Conservation (phyloP, 2,888 invertebrate species). For the Gymnocheta viridis region DNA sequence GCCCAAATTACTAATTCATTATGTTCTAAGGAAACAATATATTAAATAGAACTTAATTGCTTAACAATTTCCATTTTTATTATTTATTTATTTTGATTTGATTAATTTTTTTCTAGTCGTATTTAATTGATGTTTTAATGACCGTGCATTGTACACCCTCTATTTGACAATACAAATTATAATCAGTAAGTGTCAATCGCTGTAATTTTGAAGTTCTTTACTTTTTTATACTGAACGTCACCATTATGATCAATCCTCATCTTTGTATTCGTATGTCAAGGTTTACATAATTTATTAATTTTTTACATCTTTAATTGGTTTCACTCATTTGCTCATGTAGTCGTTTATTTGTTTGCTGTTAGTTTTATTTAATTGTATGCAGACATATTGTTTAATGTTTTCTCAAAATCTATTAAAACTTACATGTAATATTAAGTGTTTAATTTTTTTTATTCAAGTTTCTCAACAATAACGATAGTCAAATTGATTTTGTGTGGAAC, state of each 20-base stretch:
- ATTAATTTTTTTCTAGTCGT: neutral
- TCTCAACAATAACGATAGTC: slow-evolving; percentile 19
- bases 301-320: slow-evolving; percentile 27
- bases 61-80: neutral
- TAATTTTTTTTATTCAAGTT: neutral
- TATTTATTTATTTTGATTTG: neutral
- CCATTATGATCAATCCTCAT: slow-evolving; percentile 10
- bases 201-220: neutral
- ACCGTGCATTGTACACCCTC: slow-evolving; percentile 4
- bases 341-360: slow-evolving; percentile 26
- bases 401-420: slow-evolving; percentile 61
- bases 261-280: slow-evolving; percentile 60
- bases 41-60: neutral
- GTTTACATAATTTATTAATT: slow-evolving; percentile 58
- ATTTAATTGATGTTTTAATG: slow-evolving; percentile 8
- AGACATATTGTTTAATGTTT: slow-evolving; percentile 60
- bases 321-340: slow-evolving; percentile 21
- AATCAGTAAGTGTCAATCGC: slow-evolving; percentile 45
- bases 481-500: slow-evolving; percentile 33
- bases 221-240: slow-evolving; percentile 25
- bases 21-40: too few relatives aligned
- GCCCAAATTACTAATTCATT: too few relatives aligned
- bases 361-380: slow-evolving; percentile 43
- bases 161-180: neutral
- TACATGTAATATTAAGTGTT: slow-evolving; percentile 21